These are phyloP conservation scores for Ormia ochracea DNA, from an alignment of 2,888 invertebrate species.

Conservation along the genomic window DNA sequence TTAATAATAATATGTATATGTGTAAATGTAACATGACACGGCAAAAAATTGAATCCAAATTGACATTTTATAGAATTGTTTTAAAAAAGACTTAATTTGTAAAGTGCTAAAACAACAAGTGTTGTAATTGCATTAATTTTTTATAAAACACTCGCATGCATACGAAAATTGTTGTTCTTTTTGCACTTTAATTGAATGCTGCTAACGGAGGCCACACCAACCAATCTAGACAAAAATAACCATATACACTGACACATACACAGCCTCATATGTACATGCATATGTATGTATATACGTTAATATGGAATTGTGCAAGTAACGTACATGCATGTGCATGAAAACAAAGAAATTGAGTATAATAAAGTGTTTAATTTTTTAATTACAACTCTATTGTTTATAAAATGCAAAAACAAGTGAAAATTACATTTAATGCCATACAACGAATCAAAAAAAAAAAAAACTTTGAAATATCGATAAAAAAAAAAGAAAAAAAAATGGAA, in stretches of 20 bases:
- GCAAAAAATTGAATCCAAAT: slow-evolving; percentile 29
- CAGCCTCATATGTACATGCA: background rate
- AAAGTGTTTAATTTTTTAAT: slow-evolving; percentile 52
- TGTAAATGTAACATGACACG: slow-evolving; percentile 20
- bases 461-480: background rate
- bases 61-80: slow-evolving; percentile 1
- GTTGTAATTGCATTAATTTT: slow-evolving; percentile 31
- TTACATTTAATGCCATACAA: slow-evolving; percentile 4
- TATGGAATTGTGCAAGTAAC: no score
- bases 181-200: slow-evolving; percentile 37
- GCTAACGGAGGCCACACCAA: slow-evolving; percentile 34
- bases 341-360: slow-evolving; percentile 24
- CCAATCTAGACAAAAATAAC: background rate
- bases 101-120: slow-evolving; percentile 38
- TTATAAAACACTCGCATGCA: background rate
- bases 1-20: no score
- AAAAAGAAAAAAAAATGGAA: background rate
- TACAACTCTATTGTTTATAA: slow-evolving; percentile 49
- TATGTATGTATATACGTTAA: no score
- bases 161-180: background rate
- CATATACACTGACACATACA: background rate
- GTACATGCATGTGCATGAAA: background rate
- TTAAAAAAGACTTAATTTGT: slow-evolving; percentile 42
- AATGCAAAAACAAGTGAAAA: slow-evolving; percentile 26
- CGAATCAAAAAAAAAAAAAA: background rate